Percentiles rank a stretch among this genome's conserved stretches.
Conservation (phyloP, 2,113 vertebrate genomes). For the Gavialis gangeticus region DNA sequence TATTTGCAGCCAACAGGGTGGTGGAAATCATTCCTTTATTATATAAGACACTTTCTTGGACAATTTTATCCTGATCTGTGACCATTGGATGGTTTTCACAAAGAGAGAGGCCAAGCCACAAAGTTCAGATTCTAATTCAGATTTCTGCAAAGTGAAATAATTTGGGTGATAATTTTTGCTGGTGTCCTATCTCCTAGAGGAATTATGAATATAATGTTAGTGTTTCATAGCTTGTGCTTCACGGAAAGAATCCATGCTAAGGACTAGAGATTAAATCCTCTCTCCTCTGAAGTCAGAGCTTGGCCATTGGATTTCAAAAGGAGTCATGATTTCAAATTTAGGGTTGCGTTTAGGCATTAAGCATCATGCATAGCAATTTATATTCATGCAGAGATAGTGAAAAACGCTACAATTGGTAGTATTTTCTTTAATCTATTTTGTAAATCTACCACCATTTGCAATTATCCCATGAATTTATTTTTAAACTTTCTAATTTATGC, state of each 20-base stretch:
- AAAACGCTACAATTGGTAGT: background rate
- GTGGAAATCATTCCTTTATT: background rate
- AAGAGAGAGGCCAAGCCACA: slow-evolving; percentile 10
- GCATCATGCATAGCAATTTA: background rate
- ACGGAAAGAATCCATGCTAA: background rate
- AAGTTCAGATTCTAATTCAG: background rate
- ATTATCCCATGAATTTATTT: background rate
- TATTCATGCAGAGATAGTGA: slow-evolving; percentile 18
- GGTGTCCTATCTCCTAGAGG: background rate
- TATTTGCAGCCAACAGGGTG: background rate
- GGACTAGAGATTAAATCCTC: background rate
- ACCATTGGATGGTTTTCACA: background rate
- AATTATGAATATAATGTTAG: background rate
- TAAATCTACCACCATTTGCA: background rate
- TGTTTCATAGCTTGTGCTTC: background rate
- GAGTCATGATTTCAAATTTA: background rate
- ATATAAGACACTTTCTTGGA: background rate
- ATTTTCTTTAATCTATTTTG: background rate
- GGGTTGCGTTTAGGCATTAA: background rate
- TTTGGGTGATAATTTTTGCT: background rate
- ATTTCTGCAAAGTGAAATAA: background rate
- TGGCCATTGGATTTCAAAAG: background rate
- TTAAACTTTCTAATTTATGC: background rate
- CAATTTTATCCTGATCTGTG: background rate
- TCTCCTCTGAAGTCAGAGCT: background rate